Conservation (phyloP, 2,888 invertebrate species). For the Phrixothrix hirtus region DNA sequence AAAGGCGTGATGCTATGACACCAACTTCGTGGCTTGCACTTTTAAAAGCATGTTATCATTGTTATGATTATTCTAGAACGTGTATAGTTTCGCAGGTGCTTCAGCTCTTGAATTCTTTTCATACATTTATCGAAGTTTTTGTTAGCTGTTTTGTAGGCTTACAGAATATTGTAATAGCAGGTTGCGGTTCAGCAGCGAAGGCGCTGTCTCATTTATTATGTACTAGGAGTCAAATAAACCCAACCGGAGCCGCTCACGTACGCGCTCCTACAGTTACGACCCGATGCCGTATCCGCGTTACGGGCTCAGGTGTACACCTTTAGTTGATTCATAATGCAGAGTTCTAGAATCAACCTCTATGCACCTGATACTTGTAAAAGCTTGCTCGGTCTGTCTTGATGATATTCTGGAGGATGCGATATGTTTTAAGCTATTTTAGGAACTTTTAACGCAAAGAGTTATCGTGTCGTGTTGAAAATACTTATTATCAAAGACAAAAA, state of each 20-base stretch:
- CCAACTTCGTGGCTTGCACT: constrained; percentile 34
- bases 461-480: too few relatives aligned
- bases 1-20: constrained; percentile 34
- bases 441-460: too few relatives aligned
- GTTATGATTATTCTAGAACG: constrained; percentile 37
- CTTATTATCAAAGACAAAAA: too few relatives aligned
- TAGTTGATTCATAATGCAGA: constrained; percentile 36
- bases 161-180: constrained; percentile 16
- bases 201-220: constrained; percentile 38
- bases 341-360: constrained; percentile 10
- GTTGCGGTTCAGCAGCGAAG: constrained; percentile 17
- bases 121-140: constrained; percentile 13
- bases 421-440: too few relatives aligned
- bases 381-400: too few relatives aligned
- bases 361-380: too few relatives aligned
- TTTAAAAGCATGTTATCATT: constrained; percentile 34
- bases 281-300: constrained; percentile 28
- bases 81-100: constrained; percentile 28
- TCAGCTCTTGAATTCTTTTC: constrained; percentile 17
- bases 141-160: constrained; percentile 20
- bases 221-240: constrained; percentile 36
- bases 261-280: constrained; percentile 36
- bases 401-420: too few relatives aligned
- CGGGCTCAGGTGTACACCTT: constrained; percentile 36
- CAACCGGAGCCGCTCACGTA: constrained; percentile 28